Conservation (phyloP, 2,113 vertebrate species). For the Picathartes gymnocephalus region DNA sequence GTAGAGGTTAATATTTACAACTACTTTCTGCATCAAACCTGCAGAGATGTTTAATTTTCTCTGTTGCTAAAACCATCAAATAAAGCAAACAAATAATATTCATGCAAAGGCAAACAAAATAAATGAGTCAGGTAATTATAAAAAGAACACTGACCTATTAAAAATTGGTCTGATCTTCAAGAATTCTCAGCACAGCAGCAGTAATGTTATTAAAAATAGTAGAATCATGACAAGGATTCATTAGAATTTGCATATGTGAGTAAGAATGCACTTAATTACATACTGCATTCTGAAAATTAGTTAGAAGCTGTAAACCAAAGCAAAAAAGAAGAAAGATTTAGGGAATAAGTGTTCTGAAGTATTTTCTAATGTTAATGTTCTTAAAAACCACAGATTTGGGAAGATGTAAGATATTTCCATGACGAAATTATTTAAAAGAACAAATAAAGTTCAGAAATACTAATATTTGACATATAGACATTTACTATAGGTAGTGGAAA, state of each 20-base stretch:
- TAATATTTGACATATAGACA: not conserved
- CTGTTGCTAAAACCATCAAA: not conserved
- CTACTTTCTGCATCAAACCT: not conserved
- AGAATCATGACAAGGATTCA: slow-evolving; percentile 65
- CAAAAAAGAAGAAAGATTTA: slow-evolving; percentile 49
- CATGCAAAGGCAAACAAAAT: slow-evolving; percentile 54
- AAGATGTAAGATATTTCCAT: not conserved
- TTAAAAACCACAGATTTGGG: not conserved
- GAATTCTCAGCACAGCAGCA: slow-evolving; percentile 48
- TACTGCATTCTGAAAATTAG: slow-evolving; percentile 63
- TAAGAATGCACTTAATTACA: slow-evolving; percentile 69
- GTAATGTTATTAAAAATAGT: slow-evolving; percentile 67
- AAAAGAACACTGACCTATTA: slow-evolving; percentile 66
- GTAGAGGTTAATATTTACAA: not conserved
- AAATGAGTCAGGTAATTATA: slow-evolving; percentile 58
- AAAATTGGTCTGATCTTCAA: slow-evolving; percentile 69
- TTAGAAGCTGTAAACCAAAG: slow-evolving; percentile 66
- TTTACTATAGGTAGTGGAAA: not conserved
- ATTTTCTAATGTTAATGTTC: slow-evolving; percentile 23
- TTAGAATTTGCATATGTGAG: slow-evolving; percentile 70
- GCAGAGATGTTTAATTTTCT: slow-evolving; percentile 14
- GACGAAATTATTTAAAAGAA: not conserved
- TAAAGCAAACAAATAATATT: slow-evolving; percentile 46
- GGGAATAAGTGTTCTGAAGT: not conserved
- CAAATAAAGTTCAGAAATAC: not conserved